Percentiles rank a stretch among this genome's conserved stretches.
phyloP scores from a whole-genome alignment of 2,888 invertebrate genomes.

The Auanema sp. region DNA sequence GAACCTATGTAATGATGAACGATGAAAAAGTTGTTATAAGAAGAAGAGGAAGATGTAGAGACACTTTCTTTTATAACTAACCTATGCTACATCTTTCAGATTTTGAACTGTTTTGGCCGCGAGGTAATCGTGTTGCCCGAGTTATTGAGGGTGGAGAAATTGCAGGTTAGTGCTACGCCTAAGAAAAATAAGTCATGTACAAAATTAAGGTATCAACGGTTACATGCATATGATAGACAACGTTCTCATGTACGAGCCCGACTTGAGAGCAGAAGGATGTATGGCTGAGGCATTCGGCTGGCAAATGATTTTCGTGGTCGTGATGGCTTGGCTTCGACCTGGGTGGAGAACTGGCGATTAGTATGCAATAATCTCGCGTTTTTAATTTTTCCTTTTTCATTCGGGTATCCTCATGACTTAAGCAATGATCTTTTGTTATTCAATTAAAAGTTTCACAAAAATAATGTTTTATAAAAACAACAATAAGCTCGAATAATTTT shows the following conservation, averaged over 20 bases:
- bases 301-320: slow-evolving; percentile 15
- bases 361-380: neutral
- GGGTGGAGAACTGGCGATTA: slow-evolving; percentile 5
- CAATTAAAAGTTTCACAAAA: too few relatives aligned
- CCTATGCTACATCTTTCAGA: slow-evolving; percentile 37
- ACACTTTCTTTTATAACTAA: neutral
- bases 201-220: slow-evolving; percentile 80
- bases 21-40: slow-evolving; percentile 63
- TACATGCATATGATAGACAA: slow-evolving; percentile 90
- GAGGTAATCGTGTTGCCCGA: slow-evolving; percentile 61
- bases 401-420: too few relatives aligned
- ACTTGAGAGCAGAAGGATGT: slow-evolving; percentile 46
- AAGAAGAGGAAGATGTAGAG: slow-evolving; percentile 60
- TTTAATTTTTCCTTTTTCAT: too few relatives aligned
- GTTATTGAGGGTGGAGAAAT: slow-evolving; percentile 78
- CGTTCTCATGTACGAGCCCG: slow-evolving; percentile 72
- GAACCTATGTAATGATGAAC: slow-evolving; percentile 65
- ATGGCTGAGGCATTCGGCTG: slow-evolving; percentile 17
- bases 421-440: too few relatives aligned
- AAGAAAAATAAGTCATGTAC: neutral
- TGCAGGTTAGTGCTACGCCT: slow-evolving; percentile 67
- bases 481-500: slow-evolving; percentile 7
- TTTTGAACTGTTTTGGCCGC: slow-evolving; percentile 64
- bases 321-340: slow-evolving; percentile 16
- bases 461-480: slow-evolving; percentile 1